Evolutionary conservation across 1,140 invertebrate genomes (phyloP).

Genomic region (Plodia interpunctella): DNA sequence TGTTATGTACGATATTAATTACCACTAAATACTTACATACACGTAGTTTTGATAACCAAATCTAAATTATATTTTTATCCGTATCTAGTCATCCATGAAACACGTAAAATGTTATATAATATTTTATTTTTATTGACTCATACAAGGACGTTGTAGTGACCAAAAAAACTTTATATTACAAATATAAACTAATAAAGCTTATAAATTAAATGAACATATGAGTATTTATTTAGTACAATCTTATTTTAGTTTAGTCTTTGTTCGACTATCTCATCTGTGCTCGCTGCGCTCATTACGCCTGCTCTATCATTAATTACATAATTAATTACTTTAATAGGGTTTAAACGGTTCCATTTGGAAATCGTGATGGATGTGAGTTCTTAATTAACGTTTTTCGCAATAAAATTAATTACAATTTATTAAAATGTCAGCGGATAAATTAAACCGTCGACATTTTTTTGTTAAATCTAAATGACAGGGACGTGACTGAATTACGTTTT

Average conservation of each 20-base stretch:
- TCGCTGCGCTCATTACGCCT: neutral
- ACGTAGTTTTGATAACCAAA: too few species aligned
- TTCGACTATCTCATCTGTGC: neutral
- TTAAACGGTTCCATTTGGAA: neutral
- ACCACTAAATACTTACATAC: too few species aligned
- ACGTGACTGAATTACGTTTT: neutral
- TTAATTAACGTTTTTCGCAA: constrained; percentile 2
- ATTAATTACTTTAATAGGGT: constrained; percentile 4
- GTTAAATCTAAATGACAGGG: neutral
- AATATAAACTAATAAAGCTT: too few species aligned
- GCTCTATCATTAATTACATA: constrained; percentile 5
- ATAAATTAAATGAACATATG: too few species aligned
- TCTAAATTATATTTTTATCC: too few species aligned
- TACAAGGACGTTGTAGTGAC: too few species aligned
- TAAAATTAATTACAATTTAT: constrained; percentile 6
- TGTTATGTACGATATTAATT: too few species aligned
- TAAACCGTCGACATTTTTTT: neutral
- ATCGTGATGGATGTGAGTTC: constrained; percentile 5
- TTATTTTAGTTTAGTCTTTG: neutral
- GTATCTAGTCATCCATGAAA: too few species aligned
- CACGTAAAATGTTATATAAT: too few species aligned
- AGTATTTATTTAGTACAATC: too few species aligned
- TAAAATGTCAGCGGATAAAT: neutral
- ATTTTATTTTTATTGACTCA: too few species aligned
- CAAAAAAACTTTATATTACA: too few species aligned